Conservation (phyloP, 2,113 vertebrate species). For the Ictalurus furcatus region DNA sequence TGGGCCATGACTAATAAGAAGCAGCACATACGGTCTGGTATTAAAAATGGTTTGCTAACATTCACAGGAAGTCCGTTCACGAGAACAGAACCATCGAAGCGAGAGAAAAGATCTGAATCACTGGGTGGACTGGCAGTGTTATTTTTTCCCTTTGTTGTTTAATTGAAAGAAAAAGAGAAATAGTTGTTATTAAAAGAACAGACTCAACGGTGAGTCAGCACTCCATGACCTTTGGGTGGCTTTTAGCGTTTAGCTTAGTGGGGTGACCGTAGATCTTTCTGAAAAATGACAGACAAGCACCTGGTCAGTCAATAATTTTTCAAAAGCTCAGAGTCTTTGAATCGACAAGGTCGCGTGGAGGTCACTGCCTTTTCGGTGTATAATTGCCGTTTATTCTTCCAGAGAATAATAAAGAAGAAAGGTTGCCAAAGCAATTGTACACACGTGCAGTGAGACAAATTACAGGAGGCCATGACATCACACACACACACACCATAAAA, state of each 20-base stretch:
- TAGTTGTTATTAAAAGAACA: constrained; percentile 16
- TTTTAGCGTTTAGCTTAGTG: constrained; percentile 3
- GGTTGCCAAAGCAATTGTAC: constrained; percentile 10
- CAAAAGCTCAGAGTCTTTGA: constrained; percentile 43
- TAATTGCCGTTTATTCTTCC: constrained; percentile 68
- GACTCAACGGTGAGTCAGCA: constrained; percentile 8
- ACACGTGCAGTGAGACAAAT: not conserved
- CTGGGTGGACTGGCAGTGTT: not conserved
- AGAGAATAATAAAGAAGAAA: constrained; percentile 49
- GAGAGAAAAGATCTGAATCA: constrained; percentile 5
- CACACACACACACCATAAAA: not conserved
- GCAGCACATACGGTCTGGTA: not conserved
- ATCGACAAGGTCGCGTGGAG: constrained; percentile 60
- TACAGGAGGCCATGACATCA: not conserved
- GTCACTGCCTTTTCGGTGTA: constrained; percentile 52
- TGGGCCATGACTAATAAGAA: constrained; percentile 30
- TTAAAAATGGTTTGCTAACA: constrained; percentile 6
- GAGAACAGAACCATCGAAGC: constrained; percentile 8
- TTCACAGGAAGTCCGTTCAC: constrained; percentile 2
- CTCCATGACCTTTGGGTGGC: not conserved
- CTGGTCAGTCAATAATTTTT: constrained; percentile 71
- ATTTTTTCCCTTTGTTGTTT: constrained; percentile 18
- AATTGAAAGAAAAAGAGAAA: constrained; percentile 18
- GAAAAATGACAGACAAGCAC: constrained; percentile 6
- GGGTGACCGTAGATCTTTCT: not conserved